Conservation (phyloP, 2,113 vertebrate species). For the Elaphurus davidianus region DNA sequence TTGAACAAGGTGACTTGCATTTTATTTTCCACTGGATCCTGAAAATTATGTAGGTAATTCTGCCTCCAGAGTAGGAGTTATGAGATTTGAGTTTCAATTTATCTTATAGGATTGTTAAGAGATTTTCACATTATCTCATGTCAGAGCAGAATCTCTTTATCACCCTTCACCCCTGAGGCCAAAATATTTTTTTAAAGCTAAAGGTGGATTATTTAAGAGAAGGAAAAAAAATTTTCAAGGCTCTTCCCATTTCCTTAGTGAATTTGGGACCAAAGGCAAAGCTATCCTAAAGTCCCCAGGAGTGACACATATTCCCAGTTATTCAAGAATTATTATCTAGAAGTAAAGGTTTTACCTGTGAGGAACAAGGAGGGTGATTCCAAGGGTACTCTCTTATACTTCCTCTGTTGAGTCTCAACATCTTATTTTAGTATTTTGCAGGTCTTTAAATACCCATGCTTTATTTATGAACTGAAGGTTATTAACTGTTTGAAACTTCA, state of each 20-base stretch:
- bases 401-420: neutral
- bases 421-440: conserved; percentile 66
- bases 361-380: neutral
- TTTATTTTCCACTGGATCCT: neutral
- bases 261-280: neutral
- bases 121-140: neutral
- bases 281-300: neutral
- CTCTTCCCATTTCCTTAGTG: neutral
- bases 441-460: conserved; percentile 72
- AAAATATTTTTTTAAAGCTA: neutral
- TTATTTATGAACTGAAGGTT: conserved; percentile 76
- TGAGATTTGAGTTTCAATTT: neutral
- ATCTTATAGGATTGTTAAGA: neutral
- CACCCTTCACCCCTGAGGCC: neutral
- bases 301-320: neutral
- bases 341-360: neutral
- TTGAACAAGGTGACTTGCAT: neutral
- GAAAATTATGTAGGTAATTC: neutral
- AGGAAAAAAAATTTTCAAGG: neutral
- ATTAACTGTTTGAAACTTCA: conserved; percentile 78
- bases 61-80: neutral
- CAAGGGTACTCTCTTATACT: neutral
- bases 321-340: neutral
- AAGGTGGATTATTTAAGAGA: neutral
- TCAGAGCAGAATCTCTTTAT: neutral